A percentile compares a stretch with the other conserved stretches of the same genome.
These are phyloP conservation scores for Macaria notata DNA, from an alignment of 2,888 invertebrate genomes.

Conservation along the genomic window DNA sequence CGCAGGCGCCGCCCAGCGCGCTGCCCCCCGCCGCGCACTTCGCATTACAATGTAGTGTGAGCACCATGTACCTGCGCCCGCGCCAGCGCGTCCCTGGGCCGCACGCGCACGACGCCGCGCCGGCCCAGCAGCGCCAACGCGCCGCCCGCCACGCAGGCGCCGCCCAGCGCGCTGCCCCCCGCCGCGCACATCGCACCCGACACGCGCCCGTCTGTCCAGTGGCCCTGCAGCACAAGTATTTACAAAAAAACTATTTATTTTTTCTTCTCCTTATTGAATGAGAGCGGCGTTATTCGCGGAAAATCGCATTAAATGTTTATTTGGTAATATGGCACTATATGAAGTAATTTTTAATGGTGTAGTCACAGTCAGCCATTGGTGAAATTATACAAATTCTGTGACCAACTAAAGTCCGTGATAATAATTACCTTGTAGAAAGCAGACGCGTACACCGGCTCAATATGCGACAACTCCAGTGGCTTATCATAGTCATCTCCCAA, in stretches of 20 bases:
- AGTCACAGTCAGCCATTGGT: too few relatives aligned
- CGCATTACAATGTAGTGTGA: too few relatives aligned
- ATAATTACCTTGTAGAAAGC: constrained; percentile 90
- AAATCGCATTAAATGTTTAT: too few relatives aligned
- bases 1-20: constrained; percentile 77
- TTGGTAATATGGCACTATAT: too few relatives aligned
- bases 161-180: constrained; percentile 80
- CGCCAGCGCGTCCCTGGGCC: constrained; percentile 83
- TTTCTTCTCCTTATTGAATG: too few relatives aligned
- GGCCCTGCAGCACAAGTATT: constrained; percentile 81
- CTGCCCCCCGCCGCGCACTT: constrained; percentile 83
- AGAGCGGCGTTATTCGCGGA: too few relatives aligned
- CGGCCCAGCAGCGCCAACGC: constrained; percentile 82
- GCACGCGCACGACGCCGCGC: constrained; percentile 85
- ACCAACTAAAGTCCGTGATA: too few relatives aligned
- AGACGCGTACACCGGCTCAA: constrained; percentile 92
- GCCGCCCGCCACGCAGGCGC: constrained; percentile 74
- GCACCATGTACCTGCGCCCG: constrained; percentile 58
- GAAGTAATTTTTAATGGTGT: too few relatives aligned
- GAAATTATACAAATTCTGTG: too few relatives aligned
- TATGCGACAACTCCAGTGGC: constrained; percentile 89
- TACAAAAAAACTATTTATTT: neutral
- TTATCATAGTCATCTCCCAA: constrained; percentile 96
- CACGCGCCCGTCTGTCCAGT: constrained; percentile 97
- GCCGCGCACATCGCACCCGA: constrained; percentile 84